Conservation (phyloP, 2,113 vertebrate species). For the Narcine bancroftii region DNA sequence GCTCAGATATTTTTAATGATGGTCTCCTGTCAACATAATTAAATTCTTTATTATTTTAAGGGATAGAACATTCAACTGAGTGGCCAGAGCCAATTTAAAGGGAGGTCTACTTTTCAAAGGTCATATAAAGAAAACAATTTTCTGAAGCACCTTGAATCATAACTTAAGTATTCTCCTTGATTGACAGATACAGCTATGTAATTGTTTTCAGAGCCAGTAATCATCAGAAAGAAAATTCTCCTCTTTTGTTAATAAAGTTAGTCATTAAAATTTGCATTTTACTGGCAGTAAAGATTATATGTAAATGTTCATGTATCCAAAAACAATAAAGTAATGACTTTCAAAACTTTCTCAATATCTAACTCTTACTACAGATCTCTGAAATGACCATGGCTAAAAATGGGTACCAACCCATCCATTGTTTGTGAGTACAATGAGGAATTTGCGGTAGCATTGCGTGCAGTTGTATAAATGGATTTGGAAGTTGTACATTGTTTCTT, state of each 20-base stretch:
- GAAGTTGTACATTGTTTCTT: not conserved
- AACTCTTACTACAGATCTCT: not conserved
- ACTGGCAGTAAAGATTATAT: not conserved
- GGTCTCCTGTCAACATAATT: not conserved
- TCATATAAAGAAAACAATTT: not conserved
- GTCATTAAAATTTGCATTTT: not conserved
- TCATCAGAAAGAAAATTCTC: not conserved
- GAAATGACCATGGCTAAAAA: not conserved
- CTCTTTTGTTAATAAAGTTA: not conserved
- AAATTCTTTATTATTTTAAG: not conserved
- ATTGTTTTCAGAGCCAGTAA: not conserved
- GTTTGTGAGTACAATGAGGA: not conserved
- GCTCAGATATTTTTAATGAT: not conserved
- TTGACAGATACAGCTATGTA: not conserved
- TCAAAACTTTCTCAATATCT: not conserved
- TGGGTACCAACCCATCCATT: not conserved
- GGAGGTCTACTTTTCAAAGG: not conserved
- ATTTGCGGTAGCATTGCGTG: not conserved
- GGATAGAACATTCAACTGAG: not conserved
- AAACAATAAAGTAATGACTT: not conserved
- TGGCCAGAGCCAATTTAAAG: not conserved
- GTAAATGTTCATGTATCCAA: not conserved
- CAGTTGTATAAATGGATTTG: not conserved
- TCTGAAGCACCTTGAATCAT: not conserved
- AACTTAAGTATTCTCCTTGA: not conserved